These are phyloP conservation scores for Syngnathus typhle DNA, from an alignment of 2,113 vertebrate genomes.

Conservation along the genomic window DNA sequence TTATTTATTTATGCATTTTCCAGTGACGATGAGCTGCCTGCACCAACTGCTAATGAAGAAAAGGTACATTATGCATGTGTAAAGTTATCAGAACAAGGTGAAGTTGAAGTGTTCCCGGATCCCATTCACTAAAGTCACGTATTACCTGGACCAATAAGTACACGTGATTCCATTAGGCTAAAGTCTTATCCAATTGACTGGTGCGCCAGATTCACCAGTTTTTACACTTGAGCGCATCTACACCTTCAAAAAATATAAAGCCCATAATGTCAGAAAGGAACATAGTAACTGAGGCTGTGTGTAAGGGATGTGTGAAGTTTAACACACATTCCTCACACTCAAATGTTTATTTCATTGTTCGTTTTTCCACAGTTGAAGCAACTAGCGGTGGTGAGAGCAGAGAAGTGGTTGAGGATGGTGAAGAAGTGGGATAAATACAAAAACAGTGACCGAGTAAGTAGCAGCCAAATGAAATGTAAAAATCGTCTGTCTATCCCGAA, in stretches of 20 bases:
- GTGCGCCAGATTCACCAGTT: too few species aligned
- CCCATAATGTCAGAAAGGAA: not conserved
- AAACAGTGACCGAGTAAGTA: conserved; percentile 77
- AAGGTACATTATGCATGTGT: conserved; percentile 68
- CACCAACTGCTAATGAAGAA: conserved; percentile 76
- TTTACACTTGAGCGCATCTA: too few species aligned
- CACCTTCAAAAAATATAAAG: not conserved
- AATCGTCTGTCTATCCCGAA: not conserved
- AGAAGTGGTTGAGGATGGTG: conserved; percentile 87
- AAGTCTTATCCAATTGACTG: too few species aligned
- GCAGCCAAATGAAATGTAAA: not conserved
- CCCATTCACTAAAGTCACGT: not conserved
- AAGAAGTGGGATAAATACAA: conserved; percentile 86
- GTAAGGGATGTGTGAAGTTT: not conserved
- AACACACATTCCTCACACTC: not conserved
- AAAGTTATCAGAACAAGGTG: not conserved
- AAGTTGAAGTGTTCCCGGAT: not conserved
- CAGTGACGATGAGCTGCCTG: conserved; percentile 82
- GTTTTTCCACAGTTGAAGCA: conserved; percentile 71
- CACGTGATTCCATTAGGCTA: too few species aligned
- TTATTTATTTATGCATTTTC: not conserved
- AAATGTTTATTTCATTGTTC: not conserved
- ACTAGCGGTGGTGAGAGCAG: conserved; percentile 77
- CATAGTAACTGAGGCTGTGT: not conserved
- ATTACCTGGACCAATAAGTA: too few species aligned